These are phyloP conservation scores for Eidolon dupreanum DNA, from an alignment of 2,797 vertebrate genomes.

Conservation along the genomic window DNA sequence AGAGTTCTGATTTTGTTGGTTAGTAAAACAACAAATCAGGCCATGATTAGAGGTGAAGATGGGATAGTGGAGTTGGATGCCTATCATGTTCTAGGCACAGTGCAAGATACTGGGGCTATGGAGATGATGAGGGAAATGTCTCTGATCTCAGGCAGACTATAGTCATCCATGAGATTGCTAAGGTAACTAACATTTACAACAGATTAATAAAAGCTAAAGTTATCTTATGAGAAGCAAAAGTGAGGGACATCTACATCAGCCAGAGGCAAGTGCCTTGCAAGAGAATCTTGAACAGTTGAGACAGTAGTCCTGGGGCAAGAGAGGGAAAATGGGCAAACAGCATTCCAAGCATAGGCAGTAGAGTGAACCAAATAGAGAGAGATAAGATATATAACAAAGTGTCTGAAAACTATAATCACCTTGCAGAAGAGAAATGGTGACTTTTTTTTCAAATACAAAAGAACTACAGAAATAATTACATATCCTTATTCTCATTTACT, in stretches of 20 bases:
- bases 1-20: not conserved
- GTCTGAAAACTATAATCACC: not conserved
- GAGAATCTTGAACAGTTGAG: not conserved
- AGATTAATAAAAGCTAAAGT: accelerated
- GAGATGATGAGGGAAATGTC: not conserved
- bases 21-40: not conserved
- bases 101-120: not conserved
- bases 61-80: accelerated
- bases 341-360: not conserved
- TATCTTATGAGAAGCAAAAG: not conserved
- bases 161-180: not conserved
- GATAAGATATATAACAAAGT: not conserved
- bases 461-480: not conserved
- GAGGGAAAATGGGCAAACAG: not conserved
- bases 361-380: not conserved
- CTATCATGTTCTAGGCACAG: not conserved
- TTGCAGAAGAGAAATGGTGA: not conserved
- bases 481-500: not conserved
- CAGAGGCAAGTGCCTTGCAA: not conserved
- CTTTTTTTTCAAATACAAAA: not conserved
- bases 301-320: not conserved
- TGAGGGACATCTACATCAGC: not conserved
- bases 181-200: not conserved
- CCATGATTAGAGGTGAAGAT: not conserved
- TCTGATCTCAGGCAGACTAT: not conserved